phyloP scores from a whole-genome alignment of 2,113 vertebrate genomes.

The Rhinolophus sinicus region DNA sequence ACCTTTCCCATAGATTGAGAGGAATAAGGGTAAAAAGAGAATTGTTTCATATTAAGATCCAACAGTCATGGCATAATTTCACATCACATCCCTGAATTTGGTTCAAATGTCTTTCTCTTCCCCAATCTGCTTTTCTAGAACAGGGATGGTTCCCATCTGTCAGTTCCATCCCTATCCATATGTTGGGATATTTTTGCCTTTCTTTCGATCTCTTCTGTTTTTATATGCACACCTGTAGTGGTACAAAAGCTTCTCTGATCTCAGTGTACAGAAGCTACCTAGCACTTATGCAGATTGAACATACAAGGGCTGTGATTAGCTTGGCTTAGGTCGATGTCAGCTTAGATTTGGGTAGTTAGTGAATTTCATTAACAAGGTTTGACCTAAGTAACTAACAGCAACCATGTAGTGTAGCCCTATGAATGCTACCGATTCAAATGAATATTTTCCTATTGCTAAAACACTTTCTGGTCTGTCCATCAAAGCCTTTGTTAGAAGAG shows the following conservation, averaged over 20 bases:
- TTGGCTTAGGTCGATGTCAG: neutral
- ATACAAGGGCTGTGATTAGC: constrained; percentile 3
- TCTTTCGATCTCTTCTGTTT: constrained; percentile 52
- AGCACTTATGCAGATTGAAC: neutral
- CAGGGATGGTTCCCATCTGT: constrained; percentile 72
- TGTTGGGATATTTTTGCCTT: constrained; percentile 74
- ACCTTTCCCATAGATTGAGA: constrained; percentile 16
- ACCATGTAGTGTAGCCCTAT: too few relatives aligned
- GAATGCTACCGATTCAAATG: neutral
- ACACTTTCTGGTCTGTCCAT: neutral
- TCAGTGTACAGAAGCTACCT: constrained; percentile 15
- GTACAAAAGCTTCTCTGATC: constrained; percentile 49
- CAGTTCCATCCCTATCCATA: constrained; percentile 55
- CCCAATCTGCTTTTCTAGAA: constrained; percentile 67
- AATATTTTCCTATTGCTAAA: neutral
- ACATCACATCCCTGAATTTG: constrained; percentile 34
- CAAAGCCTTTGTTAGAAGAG: neutral
- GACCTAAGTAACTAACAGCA: neutral
- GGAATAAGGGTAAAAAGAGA: neutral
- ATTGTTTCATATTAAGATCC: constrained; percentile 50
- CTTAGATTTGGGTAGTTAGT: neutral
- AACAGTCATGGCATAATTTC: constrained; percentile 55
- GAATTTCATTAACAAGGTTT: neutral
- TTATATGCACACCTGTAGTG: constrained; percentile 65
- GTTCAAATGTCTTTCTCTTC: constrained; percentile 62